Conservation (phyloP, 92 coral and sea anemone species). For the Zoanthus gigantus region DNA sequence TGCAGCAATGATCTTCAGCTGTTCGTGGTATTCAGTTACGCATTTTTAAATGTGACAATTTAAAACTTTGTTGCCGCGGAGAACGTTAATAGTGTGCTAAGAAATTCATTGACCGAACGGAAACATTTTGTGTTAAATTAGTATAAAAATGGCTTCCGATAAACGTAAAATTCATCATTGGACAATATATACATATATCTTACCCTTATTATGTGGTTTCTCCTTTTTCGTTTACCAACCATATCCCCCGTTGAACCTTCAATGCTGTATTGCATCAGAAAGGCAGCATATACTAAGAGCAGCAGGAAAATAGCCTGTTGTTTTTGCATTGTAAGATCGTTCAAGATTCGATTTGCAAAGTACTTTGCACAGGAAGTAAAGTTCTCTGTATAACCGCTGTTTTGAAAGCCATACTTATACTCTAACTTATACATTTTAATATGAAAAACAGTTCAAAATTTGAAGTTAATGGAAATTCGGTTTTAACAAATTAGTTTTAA, state of each 20-base stretch:
- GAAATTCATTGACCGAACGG: too few relatives aligned
- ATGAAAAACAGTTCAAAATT: too few relatives aligned
- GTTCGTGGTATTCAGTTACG: too few relatives aligned
- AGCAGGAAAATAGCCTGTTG: not conserved
- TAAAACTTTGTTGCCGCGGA: too few relatives aligned
- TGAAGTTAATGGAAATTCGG: too few relatives aligned
- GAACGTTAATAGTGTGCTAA: too few relatives aligned
- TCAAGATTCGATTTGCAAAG: not conserved
- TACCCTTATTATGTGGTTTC: not conserved
- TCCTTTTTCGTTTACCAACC: not conserved
- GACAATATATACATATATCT: not conserved
- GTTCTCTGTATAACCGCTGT: not conserved
- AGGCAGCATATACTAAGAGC: not conserved
- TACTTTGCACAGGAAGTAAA: not conserved
- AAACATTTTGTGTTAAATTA: too few relatives aligned
- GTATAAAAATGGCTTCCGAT: not conserved
- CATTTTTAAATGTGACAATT: too few relatives aligned
- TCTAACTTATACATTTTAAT: too few relatives aligned
- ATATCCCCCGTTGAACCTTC: not conserved
- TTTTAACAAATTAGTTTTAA: too few relatives aligned
- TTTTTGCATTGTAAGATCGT: not conserved
- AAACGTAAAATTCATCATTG: not conserved
- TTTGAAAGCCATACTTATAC: too few relatives aligned
- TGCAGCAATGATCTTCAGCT: too few relatives aligned
- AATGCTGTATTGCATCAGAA: not conserved